Evolutionary conservation across 2,797 vertebrate species (phyloP).

Genomic region (Microctenopoma steveboyesi): DNA sequence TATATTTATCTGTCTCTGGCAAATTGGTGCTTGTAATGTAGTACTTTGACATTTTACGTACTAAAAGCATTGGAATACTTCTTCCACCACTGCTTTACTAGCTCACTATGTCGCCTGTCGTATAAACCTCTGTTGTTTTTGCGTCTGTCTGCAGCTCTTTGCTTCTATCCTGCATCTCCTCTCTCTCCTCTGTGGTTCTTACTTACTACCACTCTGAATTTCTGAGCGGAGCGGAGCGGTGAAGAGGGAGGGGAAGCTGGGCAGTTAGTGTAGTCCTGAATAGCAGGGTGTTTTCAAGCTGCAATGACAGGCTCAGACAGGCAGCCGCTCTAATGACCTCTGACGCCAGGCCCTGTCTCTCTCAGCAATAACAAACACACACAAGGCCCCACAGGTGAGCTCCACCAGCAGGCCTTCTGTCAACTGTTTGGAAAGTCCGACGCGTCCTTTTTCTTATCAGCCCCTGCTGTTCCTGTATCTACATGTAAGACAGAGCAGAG

Average conservation of each 20-base stretch:
- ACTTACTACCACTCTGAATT: constrained; percentile 45
- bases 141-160: constrained; percentile 15
- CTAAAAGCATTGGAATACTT: constrained; percentile 2
- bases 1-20: constrained; percentile 15
- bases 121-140: constrained; percentile 30
- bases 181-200: constrained; percentile 47
- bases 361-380: constrained; percentile 78
- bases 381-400: constrained; percentile 75
- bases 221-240: constrained; percentile 35
- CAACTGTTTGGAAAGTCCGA: constrained; percentile 68
- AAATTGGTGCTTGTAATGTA: neutral
- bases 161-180: constrained; percentile 15
- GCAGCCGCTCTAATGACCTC: constrained; percentile 86
- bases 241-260: constrained; percentile 59
- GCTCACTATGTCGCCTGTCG: constrained; percentile 12
- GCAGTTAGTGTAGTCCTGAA: constrained; percentile 74
- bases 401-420: constrained; percentile 69
- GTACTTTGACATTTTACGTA: constrained; percentile 1
- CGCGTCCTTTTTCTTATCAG: constrained; percentile 43
- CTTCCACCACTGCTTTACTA: neutral
- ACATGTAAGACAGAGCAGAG: constrained; percentile 47
- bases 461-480: constrained; percentile 37
- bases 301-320: constrained; percentile 85
- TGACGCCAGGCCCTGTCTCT: constrained; percentile 83
- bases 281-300: constrained; percentile 83